Percentiles rank a stretch among this genome's conserved stretches.
phyloP scores from a whole-genome alignment of 2,113 vertebrate species.

The Herpetotheres cachinnans region DNA sequence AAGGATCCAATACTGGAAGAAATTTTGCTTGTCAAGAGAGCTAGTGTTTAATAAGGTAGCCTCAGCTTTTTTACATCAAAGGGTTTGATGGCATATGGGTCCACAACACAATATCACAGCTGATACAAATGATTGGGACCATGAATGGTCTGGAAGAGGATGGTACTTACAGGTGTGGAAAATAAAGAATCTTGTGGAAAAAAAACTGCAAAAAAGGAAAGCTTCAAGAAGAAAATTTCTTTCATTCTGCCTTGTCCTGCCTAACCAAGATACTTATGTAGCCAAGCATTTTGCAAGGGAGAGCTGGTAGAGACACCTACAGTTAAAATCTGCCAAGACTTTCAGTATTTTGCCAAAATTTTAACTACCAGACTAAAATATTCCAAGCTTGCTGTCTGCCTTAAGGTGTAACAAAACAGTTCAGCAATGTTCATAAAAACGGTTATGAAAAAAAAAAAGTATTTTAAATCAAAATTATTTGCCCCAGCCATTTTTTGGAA shows the following conservation, averaged over 20 bases:
- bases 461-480: not conserved
- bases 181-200: not conserved
- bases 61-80: not conserved
- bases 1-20: not conserved
- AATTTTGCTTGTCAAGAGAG: not conserved
- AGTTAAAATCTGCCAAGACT: not conserved
- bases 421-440: not conserved
- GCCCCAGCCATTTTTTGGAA: not conserved
- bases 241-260: not conserved
- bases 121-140: not conserved
- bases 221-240: not conserved
- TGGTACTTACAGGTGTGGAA: not conserved
- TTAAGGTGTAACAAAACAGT: not conserved
- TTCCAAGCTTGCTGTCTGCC: slow-evolving; percentile 11
- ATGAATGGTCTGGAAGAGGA: not conserved
- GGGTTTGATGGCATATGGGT: not conserved
- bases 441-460: not conserved
- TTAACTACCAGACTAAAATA: slow-evolving; percentile 34
- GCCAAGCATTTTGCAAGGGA: not conserved
- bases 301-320: slow-evolving; percentile 37
- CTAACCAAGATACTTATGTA: slow-evolving; percentile 18
- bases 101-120: not conserved
- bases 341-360: slow-evolving; percentile 41
- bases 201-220: not conserved
- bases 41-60: not conserved